Evolutionary conservation across 2,113 vertebrate species (phyloP), one percentile per base, ranked within the genome.

Genomic region (Onychorhynchus coronatus): DNA sequence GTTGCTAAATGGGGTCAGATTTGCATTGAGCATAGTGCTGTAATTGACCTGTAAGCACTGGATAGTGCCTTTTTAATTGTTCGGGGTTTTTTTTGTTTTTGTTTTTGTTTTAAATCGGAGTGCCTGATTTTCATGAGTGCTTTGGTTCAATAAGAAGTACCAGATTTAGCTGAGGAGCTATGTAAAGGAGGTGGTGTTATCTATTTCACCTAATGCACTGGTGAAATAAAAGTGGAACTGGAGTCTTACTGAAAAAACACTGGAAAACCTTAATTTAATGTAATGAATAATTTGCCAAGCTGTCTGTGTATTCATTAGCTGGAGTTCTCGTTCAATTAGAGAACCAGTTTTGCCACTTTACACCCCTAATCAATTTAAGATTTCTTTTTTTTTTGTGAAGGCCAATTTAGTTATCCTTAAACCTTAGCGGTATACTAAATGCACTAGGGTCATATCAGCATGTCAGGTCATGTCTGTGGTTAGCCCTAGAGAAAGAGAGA

Each of bases 381-480:
- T 14, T 30, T 59, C 12, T 25, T 25, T n/a, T 31, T 35, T 73
- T 74, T 81, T 28, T 47, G 16, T 61, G 27, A 72, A 52, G 66
- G 79, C 8, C 2, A 5, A 23, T 46, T 61, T 11, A 14, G 20
- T 4, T 72, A 15, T 86, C 28, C 17, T 73, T 83, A 66, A 79
- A 62, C 12, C 8, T 66, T 84, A 47, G 15, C 25, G 3, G 0
- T 49, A 12, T 12, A 11, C 44, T 58, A 49, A 83, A 70, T 35
- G 30, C n/a, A 35, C 8, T 28, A 14, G 14, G 5, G 44, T 52
- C 0, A 0, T 80, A 50, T 33, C 41, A 70, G 8, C 22, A 8
- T 17, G 23, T 53, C 0, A 1, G 20, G 8, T 31, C 3, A 0
- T 42, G 49, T 30, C 53, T 61, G 9, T 55, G 35, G 21, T 41